These are phyloP conservation scores for Phenganax stokvisi DNA, from an alignment of 92 coral and sea anemone species.

Conservation along the genomic window DNA sequence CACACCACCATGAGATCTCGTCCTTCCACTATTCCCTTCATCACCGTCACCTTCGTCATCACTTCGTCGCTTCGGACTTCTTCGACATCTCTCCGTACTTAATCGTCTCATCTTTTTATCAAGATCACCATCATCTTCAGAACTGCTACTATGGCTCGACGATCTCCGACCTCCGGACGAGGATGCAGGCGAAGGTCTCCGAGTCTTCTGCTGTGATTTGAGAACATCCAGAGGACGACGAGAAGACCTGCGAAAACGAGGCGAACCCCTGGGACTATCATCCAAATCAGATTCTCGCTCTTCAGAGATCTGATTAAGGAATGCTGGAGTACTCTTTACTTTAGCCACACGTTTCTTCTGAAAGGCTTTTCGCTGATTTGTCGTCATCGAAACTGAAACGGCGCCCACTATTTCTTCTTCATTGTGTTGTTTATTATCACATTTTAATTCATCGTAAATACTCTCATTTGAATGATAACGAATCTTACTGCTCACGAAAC, in stretches of 20 bases:
- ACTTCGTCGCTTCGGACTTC: conserved; percentile 70
- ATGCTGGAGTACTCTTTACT: conserved; percentile 77
- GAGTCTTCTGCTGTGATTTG: conserved; percentile 63
- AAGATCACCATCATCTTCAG: conserved; percentile 74
- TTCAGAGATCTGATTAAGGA: conserved; percentile 83
- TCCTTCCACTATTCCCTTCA: conserved; percentile 61
- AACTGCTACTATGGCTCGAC: conserved; percentile 91
- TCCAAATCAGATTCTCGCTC: conserved; percentile 97
- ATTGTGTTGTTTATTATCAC: neutral
- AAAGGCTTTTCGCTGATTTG: conserved; percentile 47
- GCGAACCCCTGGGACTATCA: conserved; percentile 88
- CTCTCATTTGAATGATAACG: conserved; percentile 33
- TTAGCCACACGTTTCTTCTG: conserved; percentile 62
- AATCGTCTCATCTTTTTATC: conserved; percentile 93
- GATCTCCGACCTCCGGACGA: conserved; percentile 88
- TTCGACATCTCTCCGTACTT: conserved; percentile 70
- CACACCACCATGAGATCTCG: conserved; percentile 45
- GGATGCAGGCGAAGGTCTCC: conserved; percentile 85
- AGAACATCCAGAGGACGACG: conserved; percentile 66
- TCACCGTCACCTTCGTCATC: conserved; percentile 94
- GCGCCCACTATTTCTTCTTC: conserved; percentile 26
- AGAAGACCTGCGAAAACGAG: conserved; percentile 74
- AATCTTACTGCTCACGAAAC: conserved; percentile 12
- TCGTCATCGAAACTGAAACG: conserved; percentile 27
- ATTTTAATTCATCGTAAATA: conserved; percentile 8